Base-by-base conservation (phyloP, 2,113 vertebrate genomes). In the Myiozetetes cayanensis region DNA sequence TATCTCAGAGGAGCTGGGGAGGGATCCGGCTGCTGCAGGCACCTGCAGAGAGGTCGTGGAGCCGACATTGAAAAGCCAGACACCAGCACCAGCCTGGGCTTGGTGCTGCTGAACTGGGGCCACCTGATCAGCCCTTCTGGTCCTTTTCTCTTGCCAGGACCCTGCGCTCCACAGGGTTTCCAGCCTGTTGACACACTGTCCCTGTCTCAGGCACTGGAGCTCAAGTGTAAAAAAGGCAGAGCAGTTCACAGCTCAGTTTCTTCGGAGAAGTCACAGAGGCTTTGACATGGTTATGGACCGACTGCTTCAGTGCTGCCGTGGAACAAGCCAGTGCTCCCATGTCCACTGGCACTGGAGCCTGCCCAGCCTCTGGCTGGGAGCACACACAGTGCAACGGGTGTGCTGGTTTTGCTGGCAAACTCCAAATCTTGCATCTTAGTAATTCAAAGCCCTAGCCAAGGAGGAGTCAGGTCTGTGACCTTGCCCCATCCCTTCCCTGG, bases 301-400 rank as follows among this genome's bases (percentile, higher is more conserved):
- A 7, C 35, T 14, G 62, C 62, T 33, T 12, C 1, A 2, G 20
- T 1, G 35, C 62, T 47, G 58, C 53, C 1, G 0, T 10, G 72
- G 14, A 39, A 43, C 0, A 11, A 20, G 37, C 6, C 9, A 1
- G 28, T n/a, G 61, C 47, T 31, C 35, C 1, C 23, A 1, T 1
- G n/a, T 22, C 33, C 19, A 4, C 39, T 2, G 0, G 0, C 8
- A 9, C 43, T 4, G 39, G 28, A 59, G 39, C 68, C 44, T 2
- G 1, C 73, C 50, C 44, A 18, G 31, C 30, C 37, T 23, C 61
- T 10, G 6, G 15, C 20, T 5, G 1, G 56, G 47, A 15, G 21
- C 74, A 12, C 13, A 4, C 7, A 0, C 10, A 1, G 4, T 0
- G 0, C 4, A 0, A 14, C 4, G 19, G 21, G 10, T 1, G 27